Conservation (phyloP, 2,888 invertebrate genomes). For the Blastobasis adustella region DNA sequence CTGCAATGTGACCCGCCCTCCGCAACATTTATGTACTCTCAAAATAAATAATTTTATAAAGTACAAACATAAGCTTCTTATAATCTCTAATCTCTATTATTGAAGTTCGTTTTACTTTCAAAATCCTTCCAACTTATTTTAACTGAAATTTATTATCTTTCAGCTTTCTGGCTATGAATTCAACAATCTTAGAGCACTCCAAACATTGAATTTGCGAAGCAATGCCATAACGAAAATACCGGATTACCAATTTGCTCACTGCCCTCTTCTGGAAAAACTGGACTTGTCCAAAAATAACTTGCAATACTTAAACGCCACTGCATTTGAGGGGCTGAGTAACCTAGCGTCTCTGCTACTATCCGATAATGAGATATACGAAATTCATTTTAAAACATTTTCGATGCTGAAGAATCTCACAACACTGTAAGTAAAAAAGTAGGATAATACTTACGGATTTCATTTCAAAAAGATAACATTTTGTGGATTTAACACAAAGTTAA, state of each 20-base stretch:
- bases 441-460: no score
- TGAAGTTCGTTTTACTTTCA: no score
- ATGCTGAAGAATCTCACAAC: constrained; percentile 79
- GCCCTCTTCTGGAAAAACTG: constrained; percentile 76
- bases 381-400: constrained; percentile 78
- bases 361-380: constrained; percentile 79
- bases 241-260: constrained; percentile 74
- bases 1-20: no score
- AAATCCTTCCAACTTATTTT: no score
- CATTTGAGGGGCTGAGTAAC: constrained; percentile 77
- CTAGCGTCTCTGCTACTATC: constrained; percentile 80
- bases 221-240: constrained; percentile 76
- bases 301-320: constrained; percentile 74
- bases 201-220: constrained; percentile 80
- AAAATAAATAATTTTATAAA: no score
- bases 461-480: no score
- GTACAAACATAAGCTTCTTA: no score
- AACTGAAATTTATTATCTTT: constrained; percentile 21
- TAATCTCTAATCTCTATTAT: no score
- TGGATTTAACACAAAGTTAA: no score
- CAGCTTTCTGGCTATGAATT: constrained; percentile 75
- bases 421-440: constrained; percentile 72
- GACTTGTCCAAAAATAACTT: constrained; percentile 81
- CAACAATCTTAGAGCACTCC: constrained; percentile 65
- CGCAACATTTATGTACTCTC: no score